Evolutionary conservation across 2,888 invertebrate species (phyloP).

Genomic region (Netelia inedita): DNA sequence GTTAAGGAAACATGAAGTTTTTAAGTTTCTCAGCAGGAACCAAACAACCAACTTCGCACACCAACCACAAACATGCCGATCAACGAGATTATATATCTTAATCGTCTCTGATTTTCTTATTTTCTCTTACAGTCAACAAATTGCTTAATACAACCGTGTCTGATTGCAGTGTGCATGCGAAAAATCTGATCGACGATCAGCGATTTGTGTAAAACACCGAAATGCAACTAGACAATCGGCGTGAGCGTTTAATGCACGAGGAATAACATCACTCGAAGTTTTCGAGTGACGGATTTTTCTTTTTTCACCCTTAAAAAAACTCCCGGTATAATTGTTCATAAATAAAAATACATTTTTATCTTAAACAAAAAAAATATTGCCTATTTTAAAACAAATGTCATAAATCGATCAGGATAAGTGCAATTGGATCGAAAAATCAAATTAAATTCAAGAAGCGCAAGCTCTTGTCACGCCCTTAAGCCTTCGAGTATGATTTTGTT

Average conservation of each 20-base stretch:
- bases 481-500: conserved; percentile 16
- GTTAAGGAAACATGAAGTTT: background rate
- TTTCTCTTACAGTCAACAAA: conserved; percentile 66
- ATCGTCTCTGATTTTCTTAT: conserved; percentile 31
- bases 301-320: background rate
- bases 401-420: background rate
- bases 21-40: conserved; percentile 24
- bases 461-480: conserved; percentile 23
- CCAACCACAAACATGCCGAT: conserved; percentile 63
- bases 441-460: conserved; percentile 2
- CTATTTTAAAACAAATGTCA: background rate
- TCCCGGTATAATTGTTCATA: background rate
- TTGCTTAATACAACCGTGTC: conserved; percentile 58
- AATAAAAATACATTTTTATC: conserved; percentile 1
- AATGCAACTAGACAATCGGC: conserved; percentile 57
- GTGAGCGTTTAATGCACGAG: conserved; percentile 52
- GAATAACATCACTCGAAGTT: conserved; percentile 37
- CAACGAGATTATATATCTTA: conserved; percentile 59
- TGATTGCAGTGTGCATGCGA: conserved; percentile 32
- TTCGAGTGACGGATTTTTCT: conserved; percentile 10
- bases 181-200: conserved; percentile 16
- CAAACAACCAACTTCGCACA: conserved; percentile 37
- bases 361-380: background rate
- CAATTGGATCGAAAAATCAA: background rate
- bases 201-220: conserved; percentile 13